Conservation (phyloP, 1,140 invertebrate species). For the Tetragnatha versicolor region DNA sequence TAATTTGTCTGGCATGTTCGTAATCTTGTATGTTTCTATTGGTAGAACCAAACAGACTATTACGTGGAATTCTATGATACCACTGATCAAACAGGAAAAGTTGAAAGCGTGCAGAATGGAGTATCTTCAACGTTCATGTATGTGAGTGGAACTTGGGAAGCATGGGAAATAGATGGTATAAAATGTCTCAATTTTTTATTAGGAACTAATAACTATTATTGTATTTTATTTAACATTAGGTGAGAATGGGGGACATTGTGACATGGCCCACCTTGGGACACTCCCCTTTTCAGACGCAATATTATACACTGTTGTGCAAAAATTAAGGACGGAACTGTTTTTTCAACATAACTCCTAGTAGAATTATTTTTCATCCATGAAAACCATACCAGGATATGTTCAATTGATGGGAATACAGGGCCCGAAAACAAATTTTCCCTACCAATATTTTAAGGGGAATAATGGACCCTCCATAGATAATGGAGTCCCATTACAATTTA, state of each 20-base stretch:
- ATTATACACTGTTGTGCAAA: background rate
- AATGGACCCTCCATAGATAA: too few relatives aligned
- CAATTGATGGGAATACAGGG: too few relatives aligned
- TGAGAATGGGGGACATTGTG: background rate
- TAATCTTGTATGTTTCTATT: background rate
- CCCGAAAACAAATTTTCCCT: too few relatives aligned
- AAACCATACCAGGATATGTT: too few relatives aligned
- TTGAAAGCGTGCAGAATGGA: background rate
- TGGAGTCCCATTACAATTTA: too few relatives aligned
- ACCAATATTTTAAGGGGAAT: too few relatives aligned
- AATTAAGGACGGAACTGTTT: background rate
- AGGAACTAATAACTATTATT: background rate
- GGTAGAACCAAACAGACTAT: slow-evolving; percentile 12
- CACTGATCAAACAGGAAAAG: background rate
- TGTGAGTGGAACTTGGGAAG: background rate
- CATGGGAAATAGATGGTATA: slow-evolving; percentile 25
- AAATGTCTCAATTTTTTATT: background rate
- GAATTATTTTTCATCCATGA: too few relatives aligned
- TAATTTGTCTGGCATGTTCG: background rate
- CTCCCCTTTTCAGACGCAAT: too few relatives aligned
- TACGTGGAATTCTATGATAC: slow-evolving; percentile 37
- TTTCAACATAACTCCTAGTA: background rate
- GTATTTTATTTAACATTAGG: background rate
- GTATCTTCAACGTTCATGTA: background rate
- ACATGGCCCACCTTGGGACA: too few relatives aligned